A percentile compares a stretch with the other conserved stretches of the same genome.
Conservation (phyloP, 2,888 invertebrate genomes). For the Lasioglossum morio region DNA sequence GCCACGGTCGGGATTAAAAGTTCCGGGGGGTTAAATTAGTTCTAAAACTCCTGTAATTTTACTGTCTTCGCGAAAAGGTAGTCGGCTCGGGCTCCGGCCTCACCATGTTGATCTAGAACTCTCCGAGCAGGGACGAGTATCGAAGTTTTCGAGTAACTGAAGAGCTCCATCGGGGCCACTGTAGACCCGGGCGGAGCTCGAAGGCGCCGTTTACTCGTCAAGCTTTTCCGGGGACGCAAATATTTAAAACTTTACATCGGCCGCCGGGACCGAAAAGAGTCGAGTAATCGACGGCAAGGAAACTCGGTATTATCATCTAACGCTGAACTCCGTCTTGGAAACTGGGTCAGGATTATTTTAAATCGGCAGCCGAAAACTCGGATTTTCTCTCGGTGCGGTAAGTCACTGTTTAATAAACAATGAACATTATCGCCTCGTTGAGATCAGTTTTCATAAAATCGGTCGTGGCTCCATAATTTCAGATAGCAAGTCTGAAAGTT, state of each 20-base stretch:
- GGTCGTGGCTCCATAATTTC: neutral
- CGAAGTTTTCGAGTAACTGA: conserved; percentile 11
- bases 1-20: conserved; percentile 25
- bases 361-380: neutral
- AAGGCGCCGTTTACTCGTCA: conserved; percentile 20
- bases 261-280: neutral
- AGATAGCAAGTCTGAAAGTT: neutral
- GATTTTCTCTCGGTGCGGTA: neutral
- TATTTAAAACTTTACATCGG: conserved; percentile 19
- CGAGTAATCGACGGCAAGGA: neutral
- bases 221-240: conserved; percentile 24
- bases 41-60: conserved; percentile 18
- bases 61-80: neutral
- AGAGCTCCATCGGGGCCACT: conserved; percentile 9
- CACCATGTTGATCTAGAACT: conserved; percentile 16
- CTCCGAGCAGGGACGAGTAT: conserved; percentile 16
- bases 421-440: neutral
- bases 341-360: conserved; percentile 2
- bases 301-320: conserved; percentile 1
- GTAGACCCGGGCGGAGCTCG: neutral
- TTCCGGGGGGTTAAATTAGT: conserved; percentile 22
- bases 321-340: neutral
- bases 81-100: neutral
- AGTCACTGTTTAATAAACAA: neutral
- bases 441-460: neutral